Conservation (phyloP, 30 jellyfish, hydroid and myxozoan genomes). For the Cassiopea andromeda region DNA sequence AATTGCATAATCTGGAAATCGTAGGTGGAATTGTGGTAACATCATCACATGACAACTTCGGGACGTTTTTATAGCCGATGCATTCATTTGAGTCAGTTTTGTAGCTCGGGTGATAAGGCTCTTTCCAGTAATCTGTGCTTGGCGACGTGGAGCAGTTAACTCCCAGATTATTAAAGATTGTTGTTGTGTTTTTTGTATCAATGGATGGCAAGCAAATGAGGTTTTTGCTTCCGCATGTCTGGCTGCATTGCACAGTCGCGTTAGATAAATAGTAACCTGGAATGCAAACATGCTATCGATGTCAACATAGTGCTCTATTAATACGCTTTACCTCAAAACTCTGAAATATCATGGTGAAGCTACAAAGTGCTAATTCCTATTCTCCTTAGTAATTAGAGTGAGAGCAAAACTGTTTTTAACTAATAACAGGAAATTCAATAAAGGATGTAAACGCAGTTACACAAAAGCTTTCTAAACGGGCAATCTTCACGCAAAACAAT, state of each 20-base stretch:
- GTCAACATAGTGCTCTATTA: no score
- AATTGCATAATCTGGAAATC: conserved; percentile 35
- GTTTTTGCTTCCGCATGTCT: conserved; percentile 10
- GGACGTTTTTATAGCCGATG: conserved; percentile 47
- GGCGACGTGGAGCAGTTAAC: background rate
- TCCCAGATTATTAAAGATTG: background rate
- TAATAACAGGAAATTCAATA: no score
- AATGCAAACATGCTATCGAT: background rate
- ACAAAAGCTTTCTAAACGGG: no score
- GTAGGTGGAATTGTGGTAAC: background rate
- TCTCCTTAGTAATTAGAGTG: no score
- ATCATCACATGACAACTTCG: background rate
- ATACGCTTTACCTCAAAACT: no score
- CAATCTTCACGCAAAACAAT: no score
- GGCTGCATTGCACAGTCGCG: conserved; percentile 6
- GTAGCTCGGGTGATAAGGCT: conserved; percentile 35
- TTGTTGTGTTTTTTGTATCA: conserved; percentile 51
- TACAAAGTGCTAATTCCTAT: no score
- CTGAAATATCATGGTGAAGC: no score
- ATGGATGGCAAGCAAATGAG: conserved; percentile 39
- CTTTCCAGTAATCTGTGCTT: conserved; percentile 6
- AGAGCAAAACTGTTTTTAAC: no score
- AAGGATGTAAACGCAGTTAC: no score
- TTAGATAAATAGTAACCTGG: conserved; percentile 32
- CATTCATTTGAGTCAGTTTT: conserved; percentile 1